Evolutionary conservation across 2,797 vertebrate genomes (phyloP), one percentile per base, ranked within the genome.

Genomic region (Acipenser transmontanus): DNA sequence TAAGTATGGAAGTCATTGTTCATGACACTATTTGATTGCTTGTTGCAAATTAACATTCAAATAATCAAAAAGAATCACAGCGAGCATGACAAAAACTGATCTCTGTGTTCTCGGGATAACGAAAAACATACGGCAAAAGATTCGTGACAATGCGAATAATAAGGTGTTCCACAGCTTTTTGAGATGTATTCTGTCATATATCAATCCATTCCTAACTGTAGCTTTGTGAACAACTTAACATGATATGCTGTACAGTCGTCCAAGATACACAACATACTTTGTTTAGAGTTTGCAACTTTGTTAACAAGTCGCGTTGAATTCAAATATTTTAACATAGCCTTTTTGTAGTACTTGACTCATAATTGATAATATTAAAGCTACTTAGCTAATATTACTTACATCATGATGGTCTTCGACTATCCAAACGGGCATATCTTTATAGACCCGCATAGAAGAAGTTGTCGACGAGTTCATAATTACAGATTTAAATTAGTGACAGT

Each of bases 331-430:
- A 34, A 54, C 14, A 3, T 56, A 56, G 50, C 20, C 12, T 49
- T 11, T 47, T 11, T 11, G 34, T 20, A 11, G 12, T 47, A 56
- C 11, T 12, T 66, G 14, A 7, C 13, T n/a, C 8, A 49, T 4
- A 14, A 6, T 52, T 8, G 20, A 34, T n/a, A 49, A 51, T 6
- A 7, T 1, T 17, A 50, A 14, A 13, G 8, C 7, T 54, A 11
- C 14, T 13, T 6, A 59, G 47, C 4, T n/a, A 52, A 52, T 8
- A 13, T 1, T 13, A 69, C 94, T 91, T 79, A 97, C 95, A 48
- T 98, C 91, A 62, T 98, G 93, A 75, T 97, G 95, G 17, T 98
- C 94, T 81, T 98, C 96, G 66, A 95, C 96, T 50, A 98, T 88
- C 87, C 93, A 93, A 64, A 97, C 94, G 0, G 95, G 96, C 47